Conservation (phyloP, 2,113 vertebrate genomes). For the Notothenia coriiceps region DNA sequence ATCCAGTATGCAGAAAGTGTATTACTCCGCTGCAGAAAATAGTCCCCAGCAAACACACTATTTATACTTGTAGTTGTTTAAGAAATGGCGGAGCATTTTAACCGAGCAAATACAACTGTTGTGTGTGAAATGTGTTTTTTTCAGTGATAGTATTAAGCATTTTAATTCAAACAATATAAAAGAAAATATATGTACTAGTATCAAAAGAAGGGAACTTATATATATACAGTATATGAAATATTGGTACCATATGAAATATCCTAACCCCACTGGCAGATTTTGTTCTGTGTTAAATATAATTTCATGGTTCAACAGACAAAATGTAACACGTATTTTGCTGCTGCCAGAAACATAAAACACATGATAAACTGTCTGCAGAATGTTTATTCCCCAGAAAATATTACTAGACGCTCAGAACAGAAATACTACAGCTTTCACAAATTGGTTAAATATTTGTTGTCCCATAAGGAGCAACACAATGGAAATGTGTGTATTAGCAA, state of each 20-base stretch:
- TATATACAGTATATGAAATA: not conserved
- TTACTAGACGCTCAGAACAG: not conserved
- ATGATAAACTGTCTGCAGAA: not conserved
- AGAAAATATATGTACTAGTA: not conserved
- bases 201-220: not conserved
- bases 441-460: constrained; percentile 37
- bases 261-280: not conserved
- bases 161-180: not conserved
- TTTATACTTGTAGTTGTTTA: no score
- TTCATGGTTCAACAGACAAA: constrained; percentile 33
- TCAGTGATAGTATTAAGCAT: not conserved
- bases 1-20: no score
- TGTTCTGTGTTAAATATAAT: constrained; percentile 34
- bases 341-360: constrained; percentile 38
- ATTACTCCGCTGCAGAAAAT: no score
- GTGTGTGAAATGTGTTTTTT: constrained; percentile 4
- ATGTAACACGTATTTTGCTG: constrained; percentile 2
- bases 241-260: constrained; percentile 41
- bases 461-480: constrained; percentile 26
- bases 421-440: constrained; percentile 23
- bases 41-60: no score
- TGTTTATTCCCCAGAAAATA: not conserved
- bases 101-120: no score
- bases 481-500: constrained; percentile 44
- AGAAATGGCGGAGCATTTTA: no score